Conservation (phyloP, 2,888 invertebrate genomes). For the Carcina quercana region DNA sequence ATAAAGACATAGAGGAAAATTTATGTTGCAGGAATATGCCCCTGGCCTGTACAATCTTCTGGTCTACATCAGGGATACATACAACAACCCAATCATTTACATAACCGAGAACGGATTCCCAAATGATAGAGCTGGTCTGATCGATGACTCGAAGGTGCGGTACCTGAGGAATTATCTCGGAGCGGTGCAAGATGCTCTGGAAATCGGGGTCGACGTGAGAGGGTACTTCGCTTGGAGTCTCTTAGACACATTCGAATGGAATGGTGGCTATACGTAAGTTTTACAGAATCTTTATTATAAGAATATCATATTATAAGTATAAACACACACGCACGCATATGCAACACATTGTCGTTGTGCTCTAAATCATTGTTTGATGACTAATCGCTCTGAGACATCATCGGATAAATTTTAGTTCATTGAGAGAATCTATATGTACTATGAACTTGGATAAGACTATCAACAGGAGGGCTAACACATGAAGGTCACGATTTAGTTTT, state of each 20-base stretch:
- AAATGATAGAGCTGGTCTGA: too few species aligned
- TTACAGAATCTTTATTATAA: too few species aligned
- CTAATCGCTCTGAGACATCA: too few species aligned
- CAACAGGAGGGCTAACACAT: too few species aligned
- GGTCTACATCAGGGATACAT: constrained; percentile 14
- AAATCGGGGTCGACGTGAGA: constrained; percentile 41
- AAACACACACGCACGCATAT: too few species aligned
- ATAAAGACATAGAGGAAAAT: too few species aligned
- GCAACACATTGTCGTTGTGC: too few species aligned
- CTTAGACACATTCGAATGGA: constrained; percentile 76
- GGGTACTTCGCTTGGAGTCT: constrained; percentile 73
- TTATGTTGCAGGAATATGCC: constrained; percentile 21
- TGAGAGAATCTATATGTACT: neutral
- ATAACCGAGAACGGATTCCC: constrained; percentile 73
- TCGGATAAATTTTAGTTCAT: too few species aligned
- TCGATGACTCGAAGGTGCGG: constrained; percentile 39
- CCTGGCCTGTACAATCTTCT: constrained; percentile 19
- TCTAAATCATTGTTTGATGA: too few species aligned
- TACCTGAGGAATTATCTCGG: constrained; percentile 39
- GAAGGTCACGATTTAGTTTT: too few species aligned
- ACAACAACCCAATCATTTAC: constrained; percentile 17
- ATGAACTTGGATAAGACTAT: too few species aligned
- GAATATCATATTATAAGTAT: too few species aligned
- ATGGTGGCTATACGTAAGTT: constrained; percentile 9
- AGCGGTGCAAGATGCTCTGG: constrained; percentile 38